Conservation (phyloP, 2,888 invertebrate species). For the Anarsia innoxiella region DNA sequence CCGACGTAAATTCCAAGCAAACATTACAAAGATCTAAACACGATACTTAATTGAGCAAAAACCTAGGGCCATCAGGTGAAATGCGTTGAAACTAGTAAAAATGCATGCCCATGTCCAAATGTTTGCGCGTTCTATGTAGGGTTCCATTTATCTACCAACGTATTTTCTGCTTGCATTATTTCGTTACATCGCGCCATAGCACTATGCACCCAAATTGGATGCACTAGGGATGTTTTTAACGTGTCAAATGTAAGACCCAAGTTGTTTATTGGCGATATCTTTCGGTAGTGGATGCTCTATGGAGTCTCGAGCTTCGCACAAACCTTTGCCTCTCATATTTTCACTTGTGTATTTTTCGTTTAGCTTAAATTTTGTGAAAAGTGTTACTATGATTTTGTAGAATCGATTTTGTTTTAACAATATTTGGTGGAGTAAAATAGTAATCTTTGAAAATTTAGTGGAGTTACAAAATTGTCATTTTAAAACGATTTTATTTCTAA, state of each 20-base stretch:
- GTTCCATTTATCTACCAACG: slow-evolving; percentile 39
- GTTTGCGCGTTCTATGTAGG: slow-evolving; percentile 27
- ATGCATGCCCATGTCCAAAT: background rate
- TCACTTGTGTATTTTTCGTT: slow-evolving; percentile 23
- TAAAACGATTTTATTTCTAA: no score
- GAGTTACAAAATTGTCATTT: no score
- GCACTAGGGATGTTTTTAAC: slow-evolving; percentile 23
- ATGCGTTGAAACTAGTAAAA: no score
- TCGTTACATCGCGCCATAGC: slow-evolving; percentile 21
- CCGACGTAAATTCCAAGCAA: no score
- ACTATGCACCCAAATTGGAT: slow-evolving; percentile 23
- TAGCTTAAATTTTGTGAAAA: slow-evolving; percentile 9
- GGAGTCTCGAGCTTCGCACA: slow-evolving; percentile 30
- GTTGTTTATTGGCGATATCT: slow-evolving; percentile 56
- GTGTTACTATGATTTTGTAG: no score
- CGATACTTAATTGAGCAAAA: no score
- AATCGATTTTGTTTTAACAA: no score
- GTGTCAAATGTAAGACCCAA: slow-evolving; percentile 13
- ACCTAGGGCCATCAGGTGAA: no score
- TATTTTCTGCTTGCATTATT: slow-evolving; percentile 45
- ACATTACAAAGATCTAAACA: no score
- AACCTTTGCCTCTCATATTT: slow-evolving; percentile 52
- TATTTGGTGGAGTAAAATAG: no score
- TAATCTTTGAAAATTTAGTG: no score
- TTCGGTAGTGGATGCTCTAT: slow-evolving; percentile 46